phyloP scores from a whole-genome alignment of 2,888 invertebrate species.

The Coelopa pilipes region DNA sequence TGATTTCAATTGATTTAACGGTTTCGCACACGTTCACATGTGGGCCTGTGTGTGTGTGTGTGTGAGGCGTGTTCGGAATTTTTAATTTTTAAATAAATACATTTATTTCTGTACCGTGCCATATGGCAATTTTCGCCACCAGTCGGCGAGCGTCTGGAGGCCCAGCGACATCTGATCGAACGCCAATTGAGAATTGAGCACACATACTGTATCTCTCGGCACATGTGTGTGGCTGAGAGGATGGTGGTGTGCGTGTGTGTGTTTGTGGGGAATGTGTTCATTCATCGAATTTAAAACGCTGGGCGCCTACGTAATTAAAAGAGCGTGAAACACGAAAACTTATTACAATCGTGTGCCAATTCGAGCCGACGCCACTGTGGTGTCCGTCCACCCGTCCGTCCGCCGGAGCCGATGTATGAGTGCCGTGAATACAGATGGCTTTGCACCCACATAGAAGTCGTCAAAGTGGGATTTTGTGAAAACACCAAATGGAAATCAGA shows the following conservation, averaged over 20 bases:
- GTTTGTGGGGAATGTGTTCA: background rate
- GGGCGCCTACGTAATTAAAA: constrained; percentile 29
- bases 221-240: background rate
- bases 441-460: constrained; percentile 2
- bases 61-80: constrained; percentile 38
- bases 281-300: constrained; percentile 3
- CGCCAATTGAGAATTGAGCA: constrained; percentile 4
- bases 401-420: no score
- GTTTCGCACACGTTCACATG: constrained; percentile 30
- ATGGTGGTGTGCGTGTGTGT: constrained; percentile 1
- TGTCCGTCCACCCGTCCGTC: no score
- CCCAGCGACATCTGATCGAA: constrained; percentile 2
- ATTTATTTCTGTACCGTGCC: constrained; percentile 9
- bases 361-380: constrained; percentile 2
- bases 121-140: constrained; percentile 15
- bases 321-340: constrained; percentile 3
- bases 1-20: constrained; percentile 39
- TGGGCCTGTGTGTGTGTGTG: constrained; percentile 19
- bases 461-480: background rate
- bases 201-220: background rate
- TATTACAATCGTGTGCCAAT: constrained; percentile 12
- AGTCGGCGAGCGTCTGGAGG: background rate
- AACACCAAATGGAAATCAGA: no score
- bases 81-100: constrained; percentile 35
- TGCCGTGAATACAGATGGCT: background rate